Evolutionary conservation across 1,140 invertebrate genomes (phyloP), one percentile per base, ranked within the genome.

Genomic region (Drosophila nannoptera): DNA sequence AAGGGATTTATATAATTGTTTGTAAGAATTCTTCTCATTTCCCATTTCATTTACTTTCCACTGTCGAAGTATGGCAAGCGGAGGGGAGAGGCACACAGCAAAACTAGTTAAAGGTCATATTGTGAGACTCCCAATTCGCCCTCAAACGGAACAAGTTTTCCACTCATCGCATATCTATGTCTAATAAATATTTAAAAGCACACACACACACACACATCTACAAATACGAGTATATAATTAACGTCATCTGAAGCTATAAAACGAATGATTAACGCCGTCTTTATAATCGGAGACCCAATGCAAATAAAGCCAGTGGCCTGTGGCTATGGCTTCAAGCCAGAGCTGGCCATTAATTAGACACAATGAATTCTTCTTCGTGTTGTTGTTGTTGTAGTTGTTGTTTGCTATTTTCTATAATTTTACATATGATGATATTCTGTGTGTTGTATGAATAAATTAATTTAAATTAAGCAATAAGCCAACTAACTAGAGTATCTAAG

Each of bases 391-490:
- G 61, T 42, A 61, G 46, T 61, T 54, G 48, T 62, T 59, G 45
- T 66, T 76, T 64, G 58, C 50, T 84, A 75, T 83, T 78, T 77
- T 83, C 75, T 77, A 72, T 70, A 64, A 72, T 77, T 72, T 75
- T 77, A 69, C 66, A 72, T 68, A 68, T 73, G 50, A 68, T 73
- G 50, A 67, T 82, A 77, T 87, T 86, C 69, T 58, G 43, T 43
- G 40, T 43, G 40, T 12, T 40, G 38, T 40, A 86, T 87, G 81
- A 86, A 86, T 86, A 86, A 86, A 86, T 86, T 87, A 86, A 77
- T 75, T 87, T 87, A 87, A 87, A 87, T 86, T 86, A 86, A 86
- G 82, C 82, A 72, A 81, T 86, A 86, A 73, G 75, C 58, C 65
- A 86, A 82, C 81, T 81, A 86, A 87, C 82, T 77, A 86, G 68